Conservation (phyloP, 2,888 invertebrate species). For the Tuta absoluta region DNA sequence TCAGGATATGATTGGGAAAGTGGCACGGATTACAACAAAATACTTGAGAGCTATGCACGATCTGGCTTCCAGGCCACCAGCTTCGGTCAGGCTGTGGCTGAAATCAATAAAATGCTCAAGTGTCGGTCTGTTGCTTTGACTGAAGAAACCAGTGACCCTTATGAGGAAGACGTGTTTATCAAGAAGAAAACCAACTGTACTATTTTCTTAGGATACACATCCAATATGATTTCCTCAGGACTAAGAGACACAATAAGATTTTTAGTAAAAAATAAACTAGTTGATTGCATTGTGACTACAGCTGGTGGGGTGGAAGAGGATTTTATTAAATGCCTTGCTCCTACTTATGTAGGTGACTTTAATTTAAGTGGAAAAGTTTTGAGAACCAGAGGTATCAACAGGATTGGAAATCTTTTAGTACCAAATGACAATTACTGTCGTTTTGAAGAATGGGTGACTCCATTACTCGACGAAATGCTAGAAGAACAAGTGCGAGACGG, state of each 20-base stretch:
- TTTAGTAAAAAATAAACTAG: constrained; percentile 82
- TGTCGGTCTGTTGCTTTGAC: constrained; percentile 86
- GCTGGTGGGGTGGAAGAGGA: constrained; percentile 99
- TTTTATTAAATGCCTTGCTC: constrained; percentile 98
- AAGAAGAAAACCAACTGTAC: constrained; percentile 91
- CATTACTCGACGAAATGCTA: constrained; percentile 94
- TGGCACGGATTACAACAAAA: constrained; percentile 91
- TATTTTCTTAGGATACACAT: constrained; percentile 98
- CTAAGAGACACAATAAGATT: constrained; percentile 95
- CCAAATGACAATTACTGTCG: constrained; percentile 99
- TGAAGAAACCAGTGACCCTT: constrained; percentile 83
- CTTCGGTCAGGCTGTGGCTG: constrained; percentile 93
- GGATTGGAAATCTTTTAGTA: constrained; percentile 94
- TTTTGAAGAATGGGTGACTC: constrained; percentile 99
- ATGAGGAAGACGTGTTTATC: constrained; percentile 91
- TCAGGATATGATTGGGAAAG: constrained; percentile 96
- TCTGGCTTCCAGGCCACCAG: constrained; percentile 99
- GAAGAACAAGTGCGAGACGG: constrained; percentile 89
- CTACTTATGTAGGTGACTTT: constrained; percentile 96
- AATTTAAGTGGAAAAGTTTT: constrained; percentile 89
- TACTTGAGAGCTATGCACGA: constrained; percentile 88
- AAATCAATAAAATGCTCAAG: constrained; percentile 95
- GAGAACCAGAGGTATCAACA: constrained; percentile 92
- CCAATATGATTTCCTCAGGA: constrained; percentile 98
- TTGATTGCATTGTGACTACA: constrained; percentile 98